Conservation (phyloP, 2,113 vertebrate species). For the Ptilonorhynchus violaceus region DNA sequence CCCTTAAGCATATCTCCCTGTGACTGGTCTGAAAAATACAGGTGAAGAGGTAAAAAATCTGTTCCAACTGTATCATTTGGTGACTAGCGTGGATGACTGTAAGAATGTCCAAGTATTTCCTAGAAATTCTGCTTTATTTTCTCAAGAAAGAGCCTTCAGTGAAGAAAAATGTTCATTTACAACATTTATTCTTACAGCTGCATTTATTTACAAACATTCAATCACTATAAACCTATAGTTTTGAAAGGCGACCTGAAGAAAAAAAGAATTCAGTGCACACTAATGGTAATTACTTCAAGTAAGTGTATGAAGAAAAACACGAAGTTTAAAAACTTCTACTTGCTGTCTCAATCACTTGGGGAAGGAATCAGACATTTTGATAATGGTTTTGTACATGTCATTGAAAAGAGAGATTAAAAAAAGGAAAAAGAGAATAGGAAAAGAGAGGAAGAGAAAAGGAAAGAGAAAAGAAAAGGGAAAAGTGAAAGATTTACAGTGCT, state of each 20-base stretch:
- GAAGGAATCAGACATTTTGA: not conserved
- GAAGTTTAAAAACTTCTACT: not conserved
- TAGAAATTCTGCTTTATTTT: not conserved
- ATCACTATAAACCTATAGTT: not conserved
- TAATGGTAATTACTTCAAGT: not conserved
- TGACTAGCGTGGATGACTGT: not conserved
- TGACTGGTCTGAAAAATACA: not conserved
- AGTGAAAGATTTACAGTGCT: not conserved
- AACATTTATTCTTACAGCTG: not conserved
- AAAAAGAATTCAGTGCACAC: not conserved
- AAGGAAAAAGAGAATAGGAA: not conserved
- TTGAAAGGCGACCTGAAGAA: not conserved
- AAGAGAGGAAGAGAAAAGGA: not conserved
- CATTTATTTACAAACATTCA: not conserved
- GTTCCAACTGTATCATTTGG: not conserved
- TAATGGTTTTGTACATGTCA: not conserved
- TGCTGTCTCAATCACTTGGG: not conserved
- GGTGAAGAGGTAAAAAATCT: not conserved
- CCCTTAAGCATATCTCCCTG: not conserved
- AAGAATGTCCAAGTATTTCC: not conserved
- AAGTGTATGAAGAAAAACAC: not conserved
- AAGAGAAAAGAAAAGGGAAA: not conserved
- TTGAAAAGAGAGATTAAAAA: not conserved
- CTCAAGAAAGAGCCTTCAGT: not conserved
- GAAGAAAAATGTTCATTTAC: not conserved